Conservation (phyloP, 1,140 invertebrate genomes). For the Diabrotica undecimpunctata region DNA sequence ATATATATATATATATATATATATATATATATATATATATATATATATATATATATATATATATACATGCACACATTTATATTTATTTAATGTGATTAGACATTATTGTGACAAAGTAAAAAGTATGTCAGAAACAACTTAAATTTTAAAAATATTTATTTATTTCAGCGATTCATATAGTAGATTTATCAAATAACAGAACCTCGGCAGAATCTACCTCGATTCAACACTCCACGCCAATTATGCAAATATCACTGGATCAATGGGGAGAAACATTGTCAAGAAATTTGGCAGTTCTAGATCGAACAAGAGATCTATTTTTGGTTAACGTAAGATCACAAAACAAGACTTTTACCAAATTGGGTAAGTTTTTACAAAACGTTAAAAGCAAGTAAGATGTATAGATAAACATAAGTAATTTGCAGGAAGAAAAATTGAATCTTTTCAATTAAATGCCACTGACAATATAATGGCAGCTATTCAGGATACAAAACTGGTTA, state of each 20-base stretch:
- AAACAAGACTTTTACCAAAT: constrained; percentile 67
- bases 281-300: constrained; percentile 69
- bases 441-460: constrained; percentile 77
- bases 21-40: too few species aligned
- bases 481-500: constrained; percentile 72
- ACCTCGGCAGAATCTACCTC: constrained; percentile 62
- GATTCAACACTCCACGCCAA: constrained; percentile 61
- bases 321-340: constrained; percentile 66
- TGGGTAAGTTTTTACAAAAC: constrained; percentile 27
- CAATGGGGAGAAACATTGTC: constrained; percentile 64
- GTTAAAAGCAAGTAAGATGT: neutral
- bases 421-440: constrained; percentile 71
- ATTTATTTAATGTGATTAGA: too few species aligned
- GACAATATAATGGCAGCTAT: constrained; percentile 82
- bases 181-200: constrained; percentile 73
- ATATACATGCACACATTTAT: too few species aligned
- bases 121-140: neutral
- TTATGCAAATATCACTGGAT: constrained; percentile 72
- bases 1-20: too few species aligned
- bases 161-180: constrained; percentile 75
- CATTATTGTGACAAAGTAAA: too few species aligned
- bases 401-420: neutral
- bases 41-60: too few species aligned
- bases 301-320: constrained; percentile 78
- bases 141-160: neutral